Conservation (phyloP, 2,113 vertebrate genomes). For the Thryonomys swinderianus region DNA sequence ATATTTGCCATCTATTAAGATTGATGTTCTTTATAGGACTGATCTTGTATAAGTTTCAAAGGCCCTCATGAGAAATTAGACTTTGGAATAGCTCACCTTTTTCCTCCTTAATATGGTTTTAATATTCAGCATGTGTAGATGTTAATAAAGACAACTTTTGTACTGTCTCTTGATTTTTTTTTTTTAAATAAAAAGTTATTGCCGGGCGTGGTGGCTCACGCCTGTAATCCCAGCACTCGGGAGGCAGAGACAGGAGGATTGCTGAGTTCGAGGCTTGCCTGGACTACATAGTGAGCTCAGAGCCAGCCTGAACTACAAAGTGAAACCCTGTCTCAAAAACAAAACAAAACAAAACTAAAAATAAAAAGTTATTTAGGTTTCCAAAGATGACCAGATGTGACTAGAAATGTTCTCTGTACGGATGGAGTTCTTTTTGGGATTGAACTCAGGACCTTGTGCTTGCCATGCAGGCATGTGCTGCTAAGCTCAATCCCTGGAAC, state of each 20-base stretch:
- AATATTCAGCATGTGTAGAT: constrained; percentile 1
- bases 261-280: no score
- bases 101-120: constrained; percentile 26
- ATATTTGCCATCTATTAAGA: constrained; percentile 34
- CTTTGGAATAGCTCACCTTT: not conserved
- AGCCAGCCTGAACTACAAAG: no score
- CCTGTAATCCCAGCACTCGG: no score
- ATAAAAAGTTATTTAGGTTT: not conserved
- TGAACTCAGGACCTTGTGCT: no score
- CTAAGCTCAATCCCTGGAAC: no score
- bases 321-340: no score
- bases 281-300: no score
- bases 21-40: constrained; percentile 28
- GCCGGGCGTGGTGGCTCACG: no score
- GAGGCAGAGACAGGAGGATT: no score
- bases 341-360: no score
- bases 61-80: constrained; percentile 52
- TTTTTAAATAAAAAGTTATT: constrained; percentile 25
- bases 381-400: constrained; percentile 19
- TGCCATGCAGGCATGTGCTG: no score
- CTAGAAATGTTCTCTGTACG: constrained; percentile 13
- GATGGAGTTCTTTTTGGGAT: not conserved
- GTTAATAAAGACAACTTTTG: constrained; percentile 35
- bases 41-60: constrained; percentile 7
- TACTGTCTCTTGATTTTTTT: not conserved